These are phyloP conservation scores for Latrodectus geometricus DNA, from an alignment of 1,140 invertebrate species.

Conservation along the genomic window DNA sequence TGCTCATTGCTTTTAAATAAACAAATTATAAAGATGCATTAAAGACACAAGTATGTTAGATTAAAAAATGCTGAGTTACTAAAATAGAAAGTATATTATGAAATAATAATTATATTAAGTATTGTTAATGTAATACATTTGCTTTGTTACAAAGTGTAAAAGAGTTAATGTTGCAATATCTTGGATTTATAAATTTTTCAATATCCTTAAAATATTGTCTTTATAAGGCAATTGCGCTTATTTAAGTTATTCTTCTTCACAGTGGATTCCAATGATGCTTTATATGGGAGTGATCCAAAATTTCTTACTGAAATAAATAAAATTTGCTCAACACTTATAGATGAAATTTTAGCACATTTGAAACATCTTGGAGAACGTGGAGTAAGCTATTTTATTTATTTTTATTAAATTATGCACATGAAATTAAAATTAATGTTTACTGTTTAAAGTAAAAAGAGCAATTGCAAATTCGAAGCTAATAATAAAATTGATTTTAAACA, in stretches of 20 bases:
- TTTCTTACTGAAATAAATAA: constrained; percentile 85
- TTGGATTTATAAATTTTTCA: background rate
- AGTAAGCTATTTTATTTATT: constrained; percentile 65
- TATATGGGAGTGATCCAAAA: constrained; percentile 91
- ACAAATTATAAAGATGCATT: too few relatives aligned
- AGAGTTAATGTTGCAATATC: background rate
- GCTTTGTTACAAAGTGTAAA: background rate
- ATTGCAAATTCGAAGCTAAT: too few relatives aligned
- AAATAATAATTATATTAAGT: too few relatives aligned
- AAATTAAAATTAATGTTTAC: too few relatives aligned
- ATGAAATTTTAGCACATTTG: constrained; percentile 81
- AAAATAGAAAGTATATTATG: too few relatives aligned
- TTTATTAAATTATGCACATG: too few relatives aligned
- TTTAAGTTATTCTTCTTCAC: constrained; percentile 45
- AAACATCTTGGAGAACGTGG: constrained; percentile 69
- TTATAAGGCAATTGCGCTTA: too few relatives aligned
- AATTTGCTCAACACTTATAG: constrained; percentile 81
- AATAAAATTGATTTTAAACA: too few relatives aligned
- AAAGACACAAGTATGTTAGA: too few relatives aligned
- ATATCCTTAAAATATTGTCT: constrained; percentile 71
- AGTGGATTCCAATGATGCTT: constrained; percentile 92
- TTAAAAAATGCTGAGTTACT: too few relatives aligned
- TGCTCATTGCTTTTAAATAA: too few relatives aligned
- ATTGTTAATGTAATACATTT: background rate
- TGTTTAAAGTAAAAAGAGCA: too few relatives aligned